Base-by-base conservation (phyloP, 2,888 invertebrate species). In the Meteorus colon region DNA sequence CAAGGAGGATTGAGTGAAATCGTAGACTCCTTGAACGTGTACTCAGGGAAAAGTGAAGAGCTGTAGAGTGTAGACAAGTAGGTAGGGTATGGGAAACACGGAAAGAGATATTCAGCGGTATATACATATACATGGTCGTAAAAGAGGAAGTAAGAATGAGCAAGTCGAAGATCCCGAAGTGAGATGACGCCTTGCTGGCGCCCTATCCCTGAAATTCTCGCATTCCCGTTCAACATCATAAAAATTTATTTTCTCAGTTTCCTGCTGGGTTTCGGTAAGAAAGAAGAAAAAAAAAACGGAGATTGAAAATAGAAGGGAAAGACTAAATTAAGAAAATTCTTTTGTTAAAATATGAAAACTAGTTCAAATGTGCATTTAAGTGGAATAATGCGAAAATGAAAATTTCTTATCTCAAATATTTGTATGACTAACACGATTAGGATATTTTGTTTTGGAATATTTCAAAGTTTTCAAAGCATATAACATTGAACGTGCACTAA, bases 121-220 rank as follows among this genome's bases (percentile, higher is more conserved):
- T 79, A 79, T 81, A 74, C 73, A 80, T 79, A 78, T 77, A 73
- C 74, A 77, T 69, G 74, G 65, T 65, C 65, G 19, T 34, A 41
- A 77, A 76, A 77, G 80, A 76, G 74, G 80, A 81, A 82, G 82
- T 81, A 80, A 79, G 79, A 80, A 74, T 77, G 82, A 80, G 34
- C 78, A 86, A 86, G 84, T 85, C 85, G 80, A 81, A 79, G 88
- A 89, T 88, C 85, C 86, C 86, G 78, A 75, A 75, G 77, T 81
- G 86, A 87, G 88, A 87, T 88, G 89, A 88, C 88, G 89, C 88
- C 88, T 82, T 79, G 78, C 81, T 85, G 74, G 77, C 76, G 77
- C 76, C 77, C 75, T 67, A 63, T 66, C 77, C 69, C 77, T 73
- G 63, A 60, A 51, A 71, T 71, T 71, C 71, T 60, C 34, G 10